Conservation (phyloP, 2,888 invertebrate genomes). For the Cheilosia scutellata region DNA sequence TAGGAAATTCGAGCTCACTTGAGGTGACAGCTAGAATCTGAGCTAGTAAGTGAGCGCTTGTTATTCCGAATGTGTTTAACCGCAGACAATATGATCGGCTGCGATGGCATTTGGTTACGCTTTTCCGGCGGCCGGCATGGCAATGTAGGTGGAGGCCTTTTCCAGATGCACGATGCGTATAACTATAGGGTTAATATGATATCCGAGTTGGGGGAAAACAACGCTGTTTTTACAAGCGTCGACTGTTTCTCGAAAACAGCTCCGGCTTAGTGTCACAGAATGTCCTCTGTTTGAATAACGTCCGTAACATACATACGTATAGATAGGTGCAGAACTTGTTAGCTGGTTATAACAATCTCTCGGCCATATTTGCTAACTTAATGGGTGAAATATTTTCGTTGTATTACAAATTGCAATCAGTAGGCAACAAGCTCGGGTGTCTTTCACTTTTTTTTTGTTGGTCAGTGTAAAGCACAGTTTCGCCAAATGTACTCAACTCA, state of each 20-base stretch:
- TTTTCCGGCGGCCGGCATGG: constrained; percentile 55
- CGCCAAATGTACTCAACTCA: constrained; percentile 9
- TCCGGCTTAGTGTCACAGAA: neutral
- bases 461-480: constrained; percentile 24
- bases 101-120: constrained; percentile 59
- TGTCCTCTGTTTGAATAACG: neutral
- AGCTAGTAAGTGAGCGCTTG: constrained; percentile 32
- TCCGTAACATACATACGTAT: neutral
- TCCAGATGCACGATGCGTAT: constrained; percentile 39
- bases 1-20: constrained; percentile 60
- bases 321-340: neutral
- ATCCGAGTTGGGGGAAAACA: constrained; percentile 16
- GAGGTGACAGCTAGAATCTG: constrained; percentile 53
- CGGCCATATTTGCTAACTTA: constrained; percentile 11
- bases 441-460: neutral
- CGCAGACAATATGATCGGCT: constrained; percentile 47
- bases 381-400: neutral
- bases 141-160: constrained; percentile 71
- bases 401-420: neutral
- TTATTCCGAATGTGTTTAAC: constrained; percentile 36
- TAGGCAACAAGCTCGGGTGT: constrained; percentile 1
- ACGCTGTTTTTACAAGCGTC: constrained; percentile 9
- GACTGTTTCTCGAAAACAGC: neutral
- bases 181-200: constrained; percentile 44
- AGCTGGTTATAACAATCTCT: neutral